These are phyloP conservation scores for human (Homo sapiens) DNA, from an alignment of 2,113 vertebrate species.

Conservation along the genomic window DNA sequence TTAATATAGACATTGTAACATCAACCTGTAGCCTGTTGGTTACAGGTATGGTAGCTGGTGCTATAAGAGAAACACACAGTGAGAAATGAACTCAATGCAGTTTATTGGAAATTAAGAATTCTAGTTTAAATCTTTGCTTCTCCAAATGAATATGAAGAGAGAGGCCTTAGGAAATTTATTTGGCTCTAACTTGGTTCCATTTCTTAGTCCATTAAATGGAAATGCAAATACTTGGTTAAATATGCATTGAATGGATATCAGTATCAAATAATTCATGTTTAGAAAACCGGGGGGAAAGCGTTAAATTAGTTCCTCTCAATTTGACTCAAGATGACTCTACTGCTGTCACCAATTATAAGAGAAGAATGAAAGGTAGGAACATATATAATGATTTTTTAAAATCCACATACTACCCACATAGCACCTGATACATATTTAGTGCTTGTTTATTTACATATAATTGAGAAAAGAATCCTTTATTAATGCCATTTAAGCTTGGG, in stretches of 20 bases:
- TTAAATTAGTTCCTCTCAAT: conserved; percentile 31
- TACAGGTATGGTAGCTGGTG: neutral
- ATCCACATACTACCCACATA: neutral
- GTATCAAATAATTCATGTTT: conserved; percentile 23
- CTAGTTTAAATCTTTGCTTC: neutral
- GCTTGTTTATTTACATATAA: neutral
- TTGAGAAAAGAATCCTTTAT: conserved; percentile 31
- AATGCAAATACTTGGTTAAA: conserved; percentile 19
- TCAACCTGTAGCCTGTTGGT: neutral
- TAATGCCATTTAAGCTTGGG: neutral
- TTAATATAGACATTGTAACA: neutral
- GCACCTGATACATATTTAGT: neutral
- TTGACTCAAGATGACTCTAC: neutral
- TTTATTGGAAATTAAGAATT: conserved; percentile 10
- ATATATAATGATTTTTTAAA: neutral
- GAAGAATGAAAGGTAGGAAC: neutral
- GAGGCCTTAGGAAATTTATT: neutral
- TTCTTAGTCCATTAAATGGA: neutral
- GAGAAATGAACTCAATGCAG: neutral
- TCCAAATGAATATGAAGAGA: neutral
- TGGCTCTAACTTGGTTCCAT: neutral
- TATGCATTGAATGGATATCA: neutral
- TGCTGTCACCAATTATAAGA: neutral
- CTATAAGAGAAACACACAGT: neutral
- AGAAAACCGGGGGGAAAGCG: neutral